Percentiles rank a stretch among this genome's conserved stretches.
Evolutionary conservation across 1,140 invertebrate species (phyloP).

Genomic region (Protaetia brevitarsis): DNA sequence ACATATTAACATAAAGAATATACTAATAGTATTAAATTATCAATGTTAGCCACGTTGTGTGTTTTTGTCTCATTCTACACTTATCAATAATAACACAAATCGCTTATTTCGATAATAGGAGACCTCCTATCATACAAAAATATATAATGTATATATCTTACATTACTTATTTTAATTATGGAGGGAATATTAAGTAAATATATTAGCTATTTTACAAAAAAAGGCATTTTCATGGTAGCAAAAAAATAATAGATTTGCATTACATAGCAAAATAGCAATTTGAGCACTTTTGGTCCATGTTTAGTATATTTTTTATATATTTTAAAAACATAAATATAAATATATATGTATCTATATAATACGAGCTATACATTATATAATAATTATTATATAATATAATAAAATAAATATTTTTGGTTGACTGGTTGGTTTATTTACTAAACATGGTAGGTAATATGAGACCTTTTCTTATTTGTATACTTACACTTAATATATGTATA

Average conservation of each 20-base stretch:
- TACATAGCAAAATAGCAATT: constrained; percentile 39
- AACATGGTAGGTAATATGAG: constrained; percentile 30
- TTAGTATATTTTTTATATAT: constrained; percentile 31
- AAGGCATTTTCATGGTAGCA: constrained; percentile 44
- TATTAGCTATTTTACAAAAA: constrained; percentile 34
- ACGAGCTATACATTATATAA: no score
- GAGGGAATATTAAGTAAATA: constrained; percentile 46
- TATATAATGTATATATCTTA: constrained; percentile 36
- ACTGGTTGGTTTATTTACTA: constrained; percentile 31
- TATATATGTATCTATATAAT: constrained; percentile 31
- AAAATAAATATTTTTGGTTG: constrained; percentile 38
- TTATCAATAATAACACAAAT: constrained; percentile 47
- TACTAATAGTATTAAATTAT: constrained; percentile 24
- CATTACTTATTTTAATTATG: constrained; percentile 38
- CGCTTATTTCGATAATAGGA: constrained; percentile 40
- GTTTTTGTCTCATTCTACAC: constrained; percentile 31
- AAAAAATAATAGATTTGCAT: constrained; percentile 39
- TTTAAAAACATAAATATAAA: constrained; percentile 29
- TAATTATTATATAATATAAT: constrained; percentile 27
- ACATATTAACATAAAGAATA: constrained; percentile 20
- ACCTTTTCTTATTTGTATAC: constrained; percentile 11
- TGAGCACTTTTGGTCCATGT: constrained; percentile 37
- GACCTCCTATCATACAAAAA: constrained; percentile 38
- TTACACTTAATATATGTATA: constrained; percentile 5
- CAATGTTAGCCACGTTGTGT: constrained; percentile 22